Evolutionary conservation across 2,113 vertebrate species (phyloP), one percentile per base, ranked within the genome.

Genomic region (Gobio gobio): DNA sequence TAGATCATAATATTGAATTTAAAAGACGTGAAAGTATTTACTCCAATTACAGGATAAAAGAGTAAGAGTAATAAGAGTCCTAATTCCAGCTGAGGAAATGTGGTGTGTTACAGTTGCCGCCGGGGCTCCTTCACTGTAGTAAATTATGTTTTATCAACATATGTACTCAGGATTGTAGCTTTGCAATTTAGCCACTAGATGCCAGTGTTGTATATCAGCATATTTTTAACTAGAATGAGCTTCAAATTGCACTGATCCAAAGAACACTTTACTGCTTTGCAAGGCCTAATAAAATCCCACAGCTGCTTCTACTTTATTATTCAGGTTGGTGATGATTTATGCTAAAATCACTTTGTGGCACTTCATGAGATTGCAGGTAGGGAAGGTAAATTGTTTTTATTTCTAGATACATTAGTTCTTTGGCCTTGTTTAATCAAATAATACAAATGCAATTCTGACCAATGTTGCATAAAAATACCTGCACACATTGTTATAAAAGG

Each of bases 171-270:
- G 5, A 18, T 43, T 75, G 84, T 58, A 86, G 5, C 45, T 82
- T 33, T 79, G 29, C 74, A 43, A n/a, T 66, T 68, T 16, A 29
- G 33, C 93, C 94, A 93, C 93, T 90, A 54, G 94, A 90, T 91
- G 93, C 91, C 94, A 94, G 86, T 75, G 70, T 93, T 92, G 85
- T 58, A 89, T 56, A 73, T 20, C 90, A 75, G 36, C 7, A 29
- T 40, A 64, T 22, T 47, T 63, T 86, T 56, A 29, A 86, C 8
- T 14, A 22, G 24, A 24, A 45, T 47, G 20, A 43, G 54, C 40
- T 45, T 54, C 4, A 24, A 9, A 12, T 14, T 14, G 5, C 3
- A 26, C n/a, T 51, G 13, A 76, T 49, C 12, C 73, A 47, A 7
- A 4, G 36, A 29, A 33, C 8, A 78, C 26, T 36, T 78, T 59